Conservation (phyloP, 2,113 vertebrate species). For the Ascaphus truei region DNA sequence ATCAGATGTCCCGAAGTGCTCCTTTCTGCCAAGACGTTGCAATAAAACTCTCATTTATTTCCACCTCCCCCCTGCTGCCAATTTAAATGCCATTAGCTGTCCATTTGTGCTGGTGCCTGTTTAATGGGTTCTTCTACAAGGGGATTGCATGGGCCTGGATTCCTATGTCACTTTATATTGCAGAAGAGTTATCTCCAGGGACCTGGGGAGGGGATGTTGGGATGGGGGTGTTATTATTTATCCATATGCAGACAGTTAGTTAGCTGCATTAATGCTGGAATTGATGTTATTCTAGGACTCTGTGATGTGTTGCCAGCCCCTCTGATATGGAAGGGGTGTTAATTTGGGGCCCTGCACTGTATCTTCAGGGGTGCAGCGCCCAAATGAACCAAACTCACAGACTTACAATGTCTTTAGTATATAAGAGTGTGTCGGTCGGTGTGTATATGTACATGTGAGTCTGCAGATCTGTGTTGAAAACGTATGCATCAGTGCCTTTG, state of each 20-base stretch:
- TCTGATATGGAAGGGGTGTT: too few species aligned
- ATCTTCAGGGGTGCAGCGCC: too few species aligned
- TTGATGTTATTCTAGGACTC: too few species aligned
- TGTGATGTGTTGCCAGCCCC: too few species aligned
- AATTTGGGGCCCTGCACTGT: too few species aligned
- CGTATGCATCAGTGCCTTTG: too few species aligned
- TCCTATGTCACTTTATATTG: constrained; percentile 3
- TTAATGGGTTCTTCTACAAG: background rate
- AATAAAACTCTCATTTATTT: constrained; percentile 34
- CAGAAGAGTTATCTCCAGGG: constrained; percentile 10
- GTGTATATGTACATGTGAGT: too few species aligned
- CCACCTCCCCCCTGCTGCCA: constrained; percentile 12
- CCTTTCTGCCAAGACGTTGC: constrained; percentile 28
- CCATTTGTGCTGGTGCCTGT: constrained; percentile 11
- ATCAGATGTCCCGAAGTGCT: background rate
- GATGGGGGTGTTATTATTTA: too few species aligned
- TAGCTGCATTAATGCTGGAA: background rate
- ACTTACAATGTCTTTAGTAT: too few species aligned
- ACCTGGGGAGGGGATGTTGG: background rate
- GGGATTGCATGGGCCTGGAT: background rate
- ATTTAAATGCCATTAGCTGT: constrained; percentile 30
- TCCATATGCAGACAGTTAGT: background rate
- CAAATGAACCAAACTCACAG: too few species aligned
- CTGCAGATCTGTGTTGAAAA: too few species aligned
- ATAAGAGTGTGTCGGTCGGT: too few species aligned